Conservation (phyloP, 2,888 invertebrate genomes). For the Hypomecis atomaria region DNA sequence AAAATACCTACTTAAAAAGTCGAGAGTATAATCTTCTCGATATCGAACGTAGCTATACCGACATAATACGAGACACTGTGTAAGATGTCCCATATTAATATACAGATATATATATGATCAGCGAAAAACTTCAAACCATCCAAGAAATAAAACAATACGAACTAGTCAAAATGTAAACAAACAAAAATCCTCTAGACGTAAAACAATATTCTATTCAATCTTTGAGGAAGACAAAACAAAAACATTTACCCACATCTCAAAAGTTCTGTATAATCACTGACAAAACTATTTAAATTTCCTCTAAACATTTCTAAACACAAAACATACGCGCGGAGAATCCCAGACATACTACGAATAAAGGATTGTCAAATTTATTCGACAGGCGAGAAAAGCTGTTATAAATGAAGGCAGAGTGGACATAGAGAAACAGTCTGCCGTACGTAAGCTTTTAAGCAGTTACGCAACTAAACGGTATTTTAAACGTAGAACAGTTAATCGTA, state of each 20-base stretch:
- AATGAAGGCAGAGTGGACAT: slow-evolving; percentile 51
- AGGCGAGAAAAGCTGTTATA: slow-evolving; percentile 61
- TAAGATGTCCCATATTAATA: no score
- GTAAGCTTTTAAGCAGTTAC: background rate
- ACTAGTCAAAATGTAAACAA: no score
- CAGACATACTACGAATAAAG: slow-evolving; percentile 37
- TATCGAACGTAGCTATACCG: no score
- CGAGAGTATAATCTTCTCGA: no score
- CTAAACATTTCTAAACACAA: slow-evolving; percentile 40
- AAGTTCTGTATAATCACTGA: slow-evolving; percentile 18
- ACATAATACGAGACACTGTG: no score
- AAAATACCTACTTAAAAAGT: no score
- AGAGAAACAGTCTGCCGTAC: background rate
- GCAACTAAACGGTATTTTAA: background rate
- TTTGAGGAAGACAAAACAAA: slow-evolving; percentile 27
- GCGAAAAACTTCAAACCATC: background rate
- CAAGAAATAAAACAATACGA: background rate
- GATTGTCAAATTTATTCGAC: slow-evolving; percentile 50
- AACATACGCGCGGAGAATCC: slow-evolving; percentile 46
- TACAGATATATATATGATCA: no score
- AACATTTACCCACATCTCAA: slow-evolving; percentile 12
- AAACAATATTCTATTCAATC: slow-evolving; percentile 4
- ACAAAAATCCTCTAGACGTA: background rate
- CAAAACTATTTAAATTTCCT: slow-evolving; percentile 26
- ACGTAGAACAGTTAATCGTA: background rate